Base-by-base conservation (phyloP, 1,140 invertebrate species). In the Goniozus legneri region DNA sequence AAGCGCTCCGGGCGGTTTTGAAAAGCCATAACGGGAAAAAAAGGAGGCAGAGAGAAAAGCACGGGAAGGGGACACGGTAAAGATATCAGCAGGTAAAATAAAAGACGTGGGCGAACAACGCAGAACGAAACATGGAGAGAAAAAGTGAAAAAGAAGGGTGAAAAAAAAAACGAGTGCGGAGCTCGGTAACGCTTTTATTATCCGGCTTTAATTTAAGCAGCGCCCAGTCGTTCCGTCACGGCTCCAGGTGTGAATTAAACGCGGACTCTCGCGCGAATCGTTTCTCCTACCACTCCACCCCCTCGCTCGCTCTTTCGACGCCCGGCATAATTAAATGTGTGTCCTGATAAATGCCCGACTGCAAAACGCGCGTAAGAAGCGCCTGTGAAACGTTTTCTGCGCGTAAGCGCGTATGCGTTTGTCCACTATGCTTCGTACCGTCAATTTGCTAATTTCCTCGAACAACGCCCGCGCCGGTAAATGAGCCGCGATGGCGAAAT, bases 191-290 rank as follows among this genome's bases (percentile, higher is more conserved):
- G 57, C 68, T 73, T 74, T 74, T 74, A 74, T 73, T 71, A 74
- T 73, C 69, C 65, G 68, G 69, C 60, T 75, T 73, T 73, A 73
- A 73, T 75, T 75, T 73, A 75, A 73, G 65, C 68, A 60, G 62
- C 59, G 68, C 63, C n/a, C 64, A 69, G 66, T 69, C 67, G 60
- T 59, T 65, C 63, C 67, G 66, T 68, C 66, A 68, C 65, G 63
- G 67, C 59, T 69, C 62, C 64, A 68, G 60, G 66, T 70, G 67
- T 63, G 67, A 74, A 74, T 74, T 73, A 71, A 72, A 65, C 68
- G 54, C 59, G 56, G 50, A 33, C 40, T 22, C 45, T n/a, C 20
- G 14, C 55, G 36, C 47, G 38, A 53, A 57, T 58, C 44, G 45
- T n/a, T 39, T 27, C 43, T 35, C 46, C 37, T 50, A 41, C 43